Evolutionary conservation across 37 sponge, comb jelly and placozoan genomes (phyloP), one percentile per base, ranked within the genome.

Genomic region (Cliona cf. orientalis): DNA sequence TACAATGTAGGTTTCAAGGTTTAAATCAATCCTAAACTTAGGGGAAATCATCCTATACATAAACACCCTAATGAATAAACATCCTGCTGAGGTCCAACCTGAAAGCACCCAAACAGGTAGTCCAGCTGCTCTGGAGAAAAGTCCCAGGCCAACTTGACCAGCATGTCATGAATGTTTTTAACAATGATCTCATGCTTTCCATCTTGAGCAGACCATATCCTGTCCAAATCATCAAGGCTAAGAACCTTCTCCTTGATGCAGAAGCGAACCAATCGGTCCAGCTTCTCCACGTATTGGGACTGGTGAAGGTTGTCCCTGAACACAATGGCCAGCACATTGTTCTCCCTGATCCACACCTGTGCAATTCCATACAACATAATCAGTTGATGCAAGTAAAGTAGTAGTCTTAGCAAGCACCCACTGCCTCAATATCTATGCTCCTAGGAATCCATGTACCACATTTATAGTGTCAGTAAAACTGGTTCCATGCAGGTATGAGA

Each of bases 131-230:
- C 91, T 2, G 98, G 91, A 41, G 91, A 90, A 55, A 97, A 93
- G 33, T 96, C 95, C 98, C 98, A 97, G 12, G 98, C 98, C 41
- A 97, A 74, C 69, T 93, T 92, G 9, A 94, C 98, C 59, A 95
- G 65, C 53, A 97, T 57, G 79, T 97, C 98, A 76, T 97, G 93
- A 61, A 97, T 86, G 75, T 97, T 97, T 94, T 97, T 97, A 19
- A 97, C 98, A 42, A 97, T 97, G 36, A 93, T 93, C 66, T 97
- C 98, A 69, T 97, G 95, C 78, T 97, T 97, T 53, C 96, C 96
- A 59, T 93, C 96, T 80, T 95, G 98, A 25, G 87, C 79, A 32
- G 94, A 91, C 98, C 98, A 97, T 25, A 97, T 90, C 37, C 66
- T 49, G 67, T 97, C 96, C 40, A 97, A 72, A 61, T 97, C 98